Evolutionary conservation across 2,113 vertebrate species (phyloP).

Genomic region (Mobula birostris): DNA sequence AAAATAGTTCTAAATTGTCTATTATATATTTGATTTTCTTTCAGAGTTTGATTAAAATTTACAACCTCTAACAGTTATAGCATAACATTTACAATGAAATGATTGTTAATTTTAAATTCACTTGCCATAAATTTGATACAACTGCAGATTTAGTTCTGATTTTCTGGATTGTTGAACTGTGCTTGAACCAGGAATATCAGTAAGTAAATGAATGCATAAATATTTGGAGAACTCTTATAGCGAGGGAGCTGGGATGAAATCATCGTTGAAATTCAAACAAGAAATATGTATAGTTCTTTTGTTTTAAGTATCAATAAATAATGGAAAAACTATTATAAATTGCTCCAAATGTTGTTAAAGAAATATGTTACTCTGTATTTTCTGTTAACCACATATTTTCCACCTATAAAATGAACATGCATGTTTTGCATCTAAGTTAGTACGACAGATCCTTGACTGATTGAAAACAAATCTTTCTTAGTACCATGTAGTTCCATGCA

Average conservation of each 20-base stretch:
- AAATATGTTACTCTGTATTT: background rate
- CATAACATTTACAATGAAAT: background rate
- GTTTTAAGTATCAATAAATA: slow-evolving; percentile 15
- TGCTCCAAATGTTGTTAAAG: background rate
- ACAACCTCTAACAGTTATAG: background rate
- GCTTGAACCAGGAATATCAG: background rate
- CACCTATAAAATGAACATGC: background rate
- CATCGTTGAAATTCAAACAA: slow-evolving; percentile 4
- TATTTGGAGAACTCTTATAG: background rate
- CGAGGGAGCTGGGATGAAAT: background rate
- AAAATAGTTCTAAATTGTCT: background rate
- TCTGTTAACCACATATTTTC: background rate
- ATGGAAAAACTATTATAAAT: background rate
- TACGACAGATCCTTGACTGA: slow-evolving; percentile 24
- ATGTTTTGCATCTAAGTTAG: slow-evolving; percentile 28
- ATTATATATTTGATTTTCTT: background rate
- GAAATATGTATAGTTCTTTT: background rate
- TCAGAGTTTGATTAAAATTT: background rate
- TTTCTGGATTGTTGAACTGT: background rate
- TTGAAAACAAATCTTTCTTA: slow-evolving; percentile 34
- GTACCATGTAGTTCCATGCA: slow-evolving; percentile 31
- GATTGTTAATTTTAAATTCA: background rate
- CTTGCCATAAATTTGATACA: background rate
- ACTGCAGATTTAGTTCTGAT: background rate
- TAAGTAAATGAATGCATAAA: slow-evolving; percentile 14